Base-by-base conservation (phyloP, 2,797 vertebrate species). In the Cercopithecus mitis region DNA sequence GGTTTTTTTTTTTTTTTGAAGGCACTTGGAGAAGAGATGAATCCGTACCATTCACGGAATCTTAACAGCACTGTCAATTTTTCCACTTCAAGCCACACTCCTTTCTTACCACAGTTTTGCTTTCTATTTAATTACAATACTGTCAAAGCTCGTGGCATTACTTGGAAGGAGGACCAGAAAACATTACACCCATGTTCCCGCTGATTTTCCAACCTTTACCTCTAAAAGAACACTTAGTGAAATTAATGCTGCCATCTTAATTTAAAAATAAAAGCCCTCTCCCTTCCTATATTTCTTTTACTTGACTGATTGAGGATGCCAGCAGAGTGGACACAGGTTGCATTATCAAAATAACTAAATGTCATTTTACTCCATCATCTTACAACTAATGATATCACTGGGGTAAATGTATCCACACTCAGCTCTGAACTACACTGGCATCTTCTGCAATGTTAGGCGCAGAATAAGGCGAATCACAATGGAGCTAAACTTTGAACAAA, bases 41-140 rank as follows among this genome's bases (percentile, higher is more conserved):
- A 98, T 98, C 98, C 94, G 93, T 97, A 98, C 97, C 94, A 92
- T 97, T 98, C 96, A 94, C 94, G 90, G 43, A 94, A 98, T 98
- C 95, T 97, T 97, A 98, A 98, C 97, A 98, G 95, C 64, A 98
- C 89, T 98, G 97, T 98, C 98, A 98, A 86, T 98, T 98, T 98
- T 98, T 98, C 98, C 98, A 98, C 98, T 98, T 98, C 98, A 98
- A 98, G 98, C 95, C 0, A 98, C 95, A 95, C 97, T 98, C 95
- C 94, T 97, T 91, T 93, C 96, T 95, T 97, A 97, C 96, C 98
- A 96, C 96, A 9, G 95, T 98, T 98, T 98, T 98, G 98, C 98
- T 98, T 98, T 98, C 98, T 98, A 98, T 98, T 99, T 98, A 98
- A 99, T 98, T 98, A 98, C 95, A 98, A 93, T 97, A 98, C 97